Percentiles rank a stretch among this genome's conserved stretches.
Conservation (phyloP, 2,113 vertebrate genomes). For the Sterrhoptilus dennistouni region DNA sequence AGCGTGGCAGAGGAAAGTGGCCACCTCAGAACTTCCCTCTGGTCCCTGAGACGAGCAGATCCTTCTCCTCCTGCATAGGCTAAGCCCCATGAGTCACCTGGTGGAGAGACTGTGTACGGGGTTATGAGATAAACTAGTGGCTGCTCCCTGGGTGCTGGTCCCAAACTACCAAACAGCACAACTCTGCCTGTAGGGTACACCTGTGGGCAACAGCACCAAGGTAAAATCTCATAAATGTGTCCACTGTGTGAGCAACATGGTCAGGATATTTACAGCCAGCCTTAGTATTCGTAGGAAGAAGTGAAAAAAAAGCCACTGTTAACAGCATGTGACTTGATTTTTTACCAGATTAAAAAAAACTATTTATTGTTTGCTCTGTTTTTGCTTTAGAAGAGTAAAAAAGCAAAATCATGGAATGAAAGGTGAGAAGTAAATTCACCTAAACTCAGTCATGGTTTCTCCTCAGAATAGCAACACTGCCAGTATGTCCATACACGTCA, state of each 20-base stretch:
- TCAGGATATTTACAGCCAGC: neutral
- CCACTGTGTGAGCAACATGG: neutral
- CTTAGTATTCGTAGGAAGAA: neutral
- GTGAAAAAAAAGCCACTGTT: neutral
- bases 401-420: neutral
- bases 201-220: neutral
- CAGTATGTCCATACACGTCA: neutral
- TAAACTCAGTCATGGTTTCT: neutral
- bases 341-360: neutral
- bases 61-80: neutral
- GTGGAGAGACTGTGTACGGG: fast-evolving
- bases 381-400: neutral
- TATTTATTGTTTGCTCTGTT: neutral
- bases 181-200: neutral
- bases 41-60: neutral
- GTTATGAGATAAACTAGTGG: neutral
- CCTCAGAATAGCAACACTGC: neutral
- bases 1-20: neutral
- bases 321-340: neutral
- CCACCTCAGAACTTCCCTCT: neutral
- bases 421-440: neutral
- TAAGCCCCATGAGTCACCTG: neutral
- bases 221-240: neutral
- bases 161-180: neutral
- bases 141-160: neutral